Base-by-base conservation (phyloP, 2,888 invertebrate species). In the Archaeoteleia sp. region DNA sequence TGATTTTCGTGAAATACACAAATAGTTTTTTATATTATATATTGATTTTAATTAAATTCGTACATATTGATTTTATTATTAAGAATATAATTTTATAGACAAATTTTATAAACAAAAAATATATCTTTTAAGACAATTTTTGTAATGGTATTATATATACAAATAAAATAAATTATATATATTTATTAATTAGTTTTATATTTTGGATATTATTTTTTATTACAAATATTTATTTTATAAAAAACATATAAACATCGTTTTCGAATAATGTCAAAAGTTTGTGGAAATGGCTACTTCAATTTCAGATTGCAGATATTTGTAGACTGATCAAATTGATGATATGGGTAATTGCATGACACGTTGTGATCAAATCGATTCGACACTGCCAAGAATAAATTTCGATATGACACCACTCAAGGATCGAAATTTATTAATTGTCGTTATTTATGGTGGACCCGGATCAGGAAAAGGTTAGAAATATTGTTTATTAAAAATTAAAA, bases 371-470 rank as follows among this genome's bases (percentile, higher is more conserved):
- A 2, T 60, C 7, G 25, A 17, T 8, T 40, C 6, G 14, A n/a
- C n/a, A n/a, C n/a, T 70, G 17, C 67, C 74, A 10, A 69, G 46
- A 40, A 9, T 1, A 9, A 27, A 0, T 2, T 27, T 72, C 27
- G 70, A 77, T 13, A 49, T 58, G 15, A 32, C 70, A 6, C 34
- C 48, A 2, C 29, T 79, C 10, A 74, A 13, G 45, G 37, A 48
- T 20, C 61, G 46, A 1, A 12, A 43, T 6, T 9, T 73, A 9
- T 68, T 73, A 2, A 73, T 78, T 13, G 69, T 77, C 29, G 72
- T 75, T 37, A 6, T 79, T 6, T 62, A 76, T 12, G 78, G 78
- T 45, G 75, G 74, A 37, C 77, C 78, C 2, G 76, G 77, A 30
- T 54, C 74, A 12, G 79, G 78, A 37, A 78, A 77, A 71, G 62